These are phyloP conservation scores for Antrozous pallidus DNA, from an alignment of 2,797 vertebrate genomes.

Conservation along the genomic window DNA sequence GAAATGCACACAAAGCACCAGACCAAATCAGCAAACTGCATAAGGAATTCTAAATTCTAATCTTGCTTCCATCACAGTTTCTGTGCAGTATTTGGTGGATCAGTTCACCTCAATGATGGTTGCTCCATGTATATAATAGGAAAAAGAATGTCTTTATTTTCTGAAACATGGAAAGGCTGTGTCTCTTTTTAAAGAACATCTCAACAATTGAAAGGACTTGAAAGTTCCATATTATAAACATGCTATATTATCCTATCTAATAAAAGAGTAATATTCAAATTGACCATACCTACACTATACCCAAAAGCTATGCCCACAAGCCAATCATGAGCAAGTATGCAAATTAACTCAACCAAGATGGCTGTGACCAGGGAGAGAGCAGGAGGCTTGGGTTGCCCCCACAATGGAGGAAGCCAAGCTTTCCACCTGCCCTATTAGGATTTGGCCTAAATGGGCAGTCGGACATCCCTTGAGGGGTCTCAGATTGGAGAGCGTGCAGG, in stretches of 20 bases:
- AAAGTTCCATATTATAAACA: not conserved
- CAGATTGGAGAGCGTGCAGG: too few species aligned
- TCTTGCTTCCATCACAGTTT: not conserved
- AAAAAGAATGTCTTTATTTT: constrained; percentile 32
- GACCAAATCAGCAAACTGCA: not conserved
- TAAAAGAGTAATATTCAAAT: too few species aligned
- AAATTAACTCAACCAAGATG: too few species aligned
- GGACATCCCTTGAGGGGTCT: too few species aligned
- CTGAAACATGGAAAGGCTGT: not conserved
- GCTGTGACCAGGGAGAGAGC: too few species aligned
- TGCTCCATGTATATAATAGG: not conserved
- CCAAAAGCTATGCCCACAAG: too few species aligned
- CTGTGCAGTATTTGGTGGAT: constrained; percentile 3
- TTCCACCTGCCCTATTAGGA: too few species aligned
- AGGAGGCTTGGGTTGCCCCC: too few species aligned
- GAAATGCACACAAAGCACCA: not conserved
- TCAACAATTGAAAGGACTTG: not conserved
- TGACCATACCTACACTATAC: too few species aligned
- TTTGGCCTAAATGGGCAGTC: too few species aligned
- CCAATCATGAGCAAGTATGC: too few species aligned
- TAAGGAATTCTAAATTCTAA: constrained; percentile 25
- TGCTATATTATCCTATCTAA: not conserved
- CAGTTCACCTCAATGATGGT: not conserved
- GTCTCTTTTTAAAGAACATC: not conserved
- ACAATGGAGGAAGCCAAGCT: too few species aligned